phyloP scores from a whole-genome alignment of 2,797 vertebrate genomes.

The Halcyon smyrnensis region DNA sequence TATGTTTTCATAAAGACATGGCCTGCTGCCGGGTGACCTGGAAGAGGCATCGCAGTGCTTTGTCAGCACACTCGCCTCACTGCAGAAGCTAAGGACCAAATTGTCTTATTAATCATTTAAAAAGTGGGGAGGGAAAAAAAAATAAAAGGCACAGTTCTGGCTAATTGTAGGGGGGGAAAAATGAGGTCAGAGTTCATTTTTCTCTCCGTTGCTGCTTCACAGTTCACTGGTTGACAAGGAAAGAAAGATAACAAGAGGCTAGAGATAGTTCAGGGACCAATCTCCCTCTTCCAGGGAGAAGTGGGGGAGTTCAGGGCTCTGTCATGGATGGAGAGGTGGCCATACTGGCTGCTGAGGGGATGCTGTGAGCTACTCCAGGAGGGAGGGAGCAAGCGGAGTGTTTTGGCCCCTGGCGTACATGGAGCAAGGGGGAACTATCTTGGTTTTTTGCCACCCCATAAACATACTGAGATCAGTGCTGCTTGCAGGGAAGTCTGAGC shows the following conservation, averaged over 20 bases:
- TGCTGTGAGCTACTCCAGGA: not conserved
- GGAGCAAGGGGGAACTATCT: not conserved
- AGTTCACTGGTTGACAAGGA: constrained; percentile 58
- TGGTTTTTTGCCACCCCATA: not conserved
- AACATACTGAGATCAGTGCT: fast-evolving
- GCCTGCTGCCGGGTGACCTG: constrained; percentile 73
- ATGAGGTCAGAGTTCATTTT: constrained; percentile 70
- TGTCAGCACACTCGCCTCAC: constrained; percentile 64
- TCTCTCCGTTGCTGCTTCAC: constrained; percentile 11
- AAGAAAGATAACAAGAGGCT: constrained; percentile 51
- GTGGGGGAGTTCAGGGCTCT: constrained; percentile 16
- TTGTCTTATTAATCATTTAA: constrained; percentile 72
- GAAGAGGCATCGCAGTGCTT: constrained; percentile 64
- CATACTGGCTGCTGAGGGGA: not conserved
- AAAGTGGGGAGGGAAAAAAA: constrained; percentile 31
- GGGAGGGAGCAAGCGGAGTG: not conserved
- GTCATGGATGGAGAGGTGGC: not conserved
- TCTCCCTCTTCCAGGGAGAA: constrained; percentile 20
- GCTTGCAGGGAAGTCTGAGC: not conserved
- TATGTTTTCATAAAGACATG: constrained; percentile 74
- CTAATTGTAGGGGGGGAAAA: not conserved
- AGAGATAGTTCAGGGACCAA: constrained; percentile 36
- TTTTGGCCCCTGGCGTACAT: not conserved
- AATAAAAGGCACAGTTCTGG: constrained; percentile 43
- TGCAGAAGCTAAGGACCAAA: constrained; percentile 58